Conservation (phyloP, 1,140 invertebrate species). For the Euglossa dilemma region DNA sequence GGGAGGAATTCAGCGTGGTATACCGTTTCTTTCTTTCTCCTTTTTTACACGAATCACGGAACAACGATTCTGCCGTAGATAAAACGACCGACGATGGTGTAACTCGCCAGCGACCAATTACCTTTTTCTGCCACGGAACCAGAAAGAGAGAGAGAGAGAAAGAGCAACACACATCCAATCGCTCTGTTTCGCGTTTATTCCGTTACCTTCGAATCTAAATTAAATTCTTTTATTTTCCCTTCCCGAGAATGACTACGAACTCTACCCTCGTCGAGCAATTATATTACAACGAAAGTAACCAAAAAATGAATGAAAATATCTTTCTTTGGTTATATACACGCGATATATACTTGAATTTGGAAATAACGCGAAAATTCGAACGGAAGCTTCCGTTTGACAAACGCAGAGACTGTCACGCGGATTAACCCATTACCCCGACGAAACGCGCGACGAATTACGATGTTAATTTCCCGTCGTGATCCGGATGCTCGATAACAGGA, state of each 20-base stretch:
- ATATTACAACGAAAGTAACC: no score
- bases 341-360: no score
- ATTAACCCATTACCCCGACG: conserved; percentile 50
- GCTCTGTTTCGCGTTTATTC: not conserved
- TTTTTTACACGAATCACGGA: not conserved
- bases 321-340: no score
- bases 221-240: not conserved
- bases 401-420: not conserved
- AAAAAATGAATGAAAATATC: no score
- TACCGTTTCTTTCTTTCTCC: not conserved
- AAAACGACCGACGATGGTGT: conserved; percentile 3
- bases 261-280: no score
- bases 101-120: not conserved
- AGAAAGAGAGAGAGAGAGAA: conserved; percentile 2
- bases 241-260: no score
- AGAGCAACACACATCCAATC: not conserved
- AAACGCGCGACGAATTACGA: conserved; percentile 54
- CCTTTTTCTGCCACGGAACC: not conserved
- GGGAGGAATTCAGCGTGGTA: not conserved
- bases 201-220: not conserved
- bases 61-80: conserved; percentile 17
- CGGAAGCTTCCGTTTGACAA: no score
- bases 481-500: conserved; percentile 52
- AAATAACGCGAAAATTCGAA: no score
- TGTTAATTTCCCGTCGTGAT: conserved; percentile 53